These are phyloP conservation scores for Phlogophora meticulosa DNA, from an alignment of 2,888 invertebrate genomes.

Conservation along the genomic window DNA sequence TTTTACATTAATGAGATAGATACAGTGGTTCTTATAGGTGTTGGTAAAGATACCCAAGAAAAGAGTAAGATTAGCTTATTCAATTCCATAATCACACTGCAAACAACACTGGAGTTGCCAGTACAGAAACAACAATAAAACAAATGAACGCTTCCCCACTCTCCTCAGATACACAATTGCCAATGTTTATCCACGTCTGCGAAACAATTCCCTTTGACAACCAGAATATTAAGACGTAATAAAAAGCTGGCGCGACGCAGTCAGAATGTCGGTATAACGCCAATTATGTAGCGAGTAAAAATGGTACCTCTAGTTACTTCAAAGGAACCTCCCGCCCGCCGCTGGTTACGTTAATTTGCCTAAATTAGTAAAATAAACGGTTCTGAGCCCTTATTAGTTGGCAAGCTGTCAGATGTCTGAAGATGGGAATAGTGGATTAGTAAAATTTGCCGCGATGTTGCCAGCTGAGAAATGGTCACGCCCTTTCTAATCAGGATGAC, in stretches of 20 bases:
- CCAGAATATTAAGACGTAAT: conserved; percentile 36
- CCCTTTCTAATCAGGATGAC: background rate
- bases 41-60: too few relatives aligned
- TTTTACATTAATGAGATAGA: too few relatives aligned
- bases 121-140: conserved; percentile 8
- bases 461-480: background rate
- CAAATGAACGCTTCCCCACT: conserved; percentile 9
- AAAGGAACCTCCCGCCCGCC: conserved; percentile 48
- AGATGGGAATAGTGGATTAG: conserved; percentile 4
- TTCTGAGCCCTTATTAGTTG: conserved; percentile 22
- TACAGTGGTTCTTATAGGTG: too few relatives aligned
- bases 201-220: conserved; percentile 33
- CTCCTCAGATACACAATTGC: conserved; percentile 26
- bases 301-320: conserved; percentile 58
- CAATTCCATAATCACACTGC: background rate
- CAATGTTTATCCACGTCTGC: conserved; percentile 14
- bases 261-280: conserved; percentile 37
- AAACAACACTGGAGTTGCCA: background rate
- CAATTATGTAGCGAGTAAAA: conserved; percentile 51
- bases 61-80: too few relatives aligned
- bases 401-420: conserved; percentile 24
- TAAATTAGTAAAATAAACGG: conserved; percentile 63
- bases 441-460: background rate
- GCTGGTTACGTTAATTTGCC: conserved; percentile 51
- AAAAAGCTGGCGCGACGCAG: conserved; percentile 32